Base-by-base conservation (phyloP, 37 sponge, comb jelly and placozoan species). In the Oopsacas minuta region DNA sequence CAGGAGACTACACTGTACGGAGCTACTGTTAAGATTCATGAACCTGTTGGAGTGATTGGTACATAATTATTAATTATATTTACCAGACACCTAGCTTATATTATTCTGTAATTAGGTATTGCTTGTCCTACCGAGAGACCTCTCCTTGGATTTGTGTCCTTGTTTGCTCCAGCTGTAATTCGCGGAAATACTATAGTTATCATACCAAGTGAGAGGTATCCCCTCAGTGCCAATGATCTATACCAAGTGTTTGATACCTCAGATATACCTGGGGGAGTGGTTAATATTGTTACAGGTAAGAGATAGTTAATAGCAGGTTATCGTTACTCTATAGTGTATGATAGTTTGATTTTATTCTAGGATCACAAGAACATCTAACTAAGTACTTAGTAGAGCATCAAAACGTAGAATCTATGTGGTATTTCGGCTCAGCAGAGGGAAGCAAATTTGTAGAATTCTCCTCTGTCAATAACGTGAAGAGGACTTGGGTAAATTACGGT, bases 201-300 rank as follows among this genome's bases (percentile, higher is more conserved):
- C 0, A 82, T 97, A 7, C 98, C 98, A 36, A 97, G 98, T 81
- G 92, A 94, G 85, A 91, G 85, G 49, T 83, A 87, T 38, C 95
- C 98, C 8, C 93, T 94, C 32, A 88, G 90, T 51, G 98, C 98
- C 61, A 88, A 92, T 39, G 95, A 97, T 85, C 90, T 97, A 38
- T 94, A 93, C 82, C 98, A 97, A 90, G 94, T 96, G 38, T 95
- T 97, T 87, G 96, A 93, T 46, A 95, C 96, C 17, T 95, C 96
- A n/a, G 99, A 97, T 81, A 86, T 97, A 0, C 99, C 99, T 39
- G 99, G 99, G 37, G 99, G 99, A 82, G 99, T 97, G 86, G 94
- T 97, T 51, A 97, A 97, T 86, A 93, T 97, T 69, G 87, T 97
- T 37, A 95, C 96, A 38, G 96, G 94, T 39, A 83, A 3, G 75